A percentile compares a stretch with the other conserved stretches of the same genome.
phyloP scores from a whole-genome alignment of 2,888 invertebrate species.

The Balanococcus diminutus region DNA sequence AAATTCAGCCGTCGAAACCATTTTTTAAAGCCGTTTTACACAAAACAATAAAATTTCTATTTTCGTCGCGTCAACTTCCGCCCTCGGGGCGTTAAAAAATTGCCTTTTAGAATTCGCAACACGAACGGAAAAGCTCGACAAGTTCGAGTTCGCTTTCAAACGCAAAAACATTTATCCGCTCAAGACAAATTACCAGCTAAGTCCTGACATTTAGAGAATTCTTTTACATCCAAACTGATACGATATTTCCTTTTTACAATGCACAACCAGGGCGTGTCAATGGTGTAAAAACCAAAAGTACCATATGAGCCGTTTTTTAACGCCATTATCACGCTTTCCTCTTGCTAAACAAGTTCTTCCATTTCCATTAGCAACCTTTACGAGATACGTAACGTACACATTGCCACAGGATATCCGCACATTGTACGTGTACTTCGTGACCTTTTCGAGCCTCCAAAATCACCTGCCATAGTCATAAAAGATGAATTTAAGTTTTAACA shows the following conservation, averaged over 20 bases:
- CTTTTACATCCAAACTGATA: slow-evolving; percentile 6
- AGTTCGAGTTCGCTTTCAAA: neutral
- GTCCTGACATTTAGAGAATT: slow-evolving; percentile 26
- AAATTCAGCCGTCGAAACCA: neutral
- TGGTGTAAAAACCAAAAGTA: neutral
- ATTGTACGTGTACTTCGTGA: neutral
- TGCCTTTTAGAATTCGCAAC: neutral
- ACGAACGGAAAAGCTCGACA: slow-evolving; percentile 26
- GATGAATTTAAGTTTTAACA: too few relatives aligned
- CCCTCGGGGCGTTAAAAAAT: neutral
- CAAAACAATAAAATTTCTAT: slow-evolving; percentile 37
- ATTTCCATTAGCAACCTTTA: neutral
- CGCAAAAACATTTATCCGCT: neutral
- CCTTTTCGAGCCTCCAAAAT: too few relatives aligned
- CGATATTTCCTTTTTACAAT: slow-evolving; percentile 27
- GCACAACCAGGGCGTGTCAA: neutral
- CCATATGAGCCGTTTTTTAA: neutral
- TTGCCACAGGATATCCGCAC: neutral
- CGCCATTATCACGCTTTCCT: neutral
- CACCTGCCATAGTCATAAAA: too few relatives aligned
- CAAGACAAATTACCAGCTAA: slow-evolving; percentile 2
- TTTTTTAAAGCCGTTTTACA: neutral
- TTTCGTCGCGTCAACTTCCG: neutral
- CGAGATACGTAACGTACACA: too few relatives aligned
- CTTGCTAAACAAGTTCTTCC: neutral